These are phyloP conservation scores for Ameiurus melas DNA, from an alignment of 2,113 vertebrate genomes.

Conservation along the genomic window DNA sequence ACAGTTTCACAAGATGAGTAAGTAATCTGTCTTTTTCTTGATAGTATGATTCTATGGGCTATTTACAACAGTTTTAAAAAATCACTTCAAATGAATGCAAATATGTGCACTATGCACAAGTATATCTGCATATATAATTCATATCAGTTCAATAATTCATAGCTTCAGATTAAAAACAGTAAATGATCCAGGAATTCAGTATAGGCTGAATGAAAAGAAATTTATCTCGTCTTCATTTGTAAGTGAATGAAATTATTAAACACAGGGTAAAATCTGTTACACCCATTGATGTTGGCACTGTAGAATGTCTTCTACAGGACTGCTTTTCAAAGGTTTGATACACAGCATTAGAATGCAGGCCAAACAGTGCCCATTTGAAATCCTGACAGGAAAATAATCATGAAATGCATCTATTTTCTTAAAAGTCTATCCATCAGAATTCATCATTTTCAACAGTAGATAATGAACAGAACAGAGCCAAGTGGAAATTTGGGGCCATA, in stretches of 20 bases:
- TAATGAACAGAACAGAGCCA: constrained; percentile 55
- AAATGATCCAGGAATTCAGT: neutral
- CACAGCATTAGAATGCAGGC: constrained; percentile 40
- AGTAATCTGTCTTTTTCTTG: constrained; percentile 1
- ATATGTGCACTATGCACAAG: neutral
- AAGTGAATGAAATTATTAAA: constrained; percentile 29
- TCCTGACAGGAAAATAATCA: constrained; percentile 50
- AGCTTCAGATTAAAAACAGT: constrained; percentile 8
- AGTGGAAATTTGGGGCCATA: constrained; percentile 66
- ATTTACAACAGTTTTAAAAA: neutral
- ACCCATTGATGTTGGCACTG: constrained; percentile 24
- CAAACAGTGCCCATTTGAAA: constrained; percentile 52
- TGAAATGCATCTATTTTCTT: constrained; percentile 41
- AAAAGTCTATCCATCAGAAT: constrained; percentile 48
- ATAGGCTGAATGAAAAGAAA: neutral
- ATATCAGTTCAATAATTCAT: neutral
- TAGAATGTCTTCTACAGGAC: neutral
- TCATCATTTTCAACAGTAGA: constrained; percentile 47
- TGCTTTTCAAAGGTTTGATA: constrained; percentile 29
- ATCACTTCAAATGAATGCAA: neutral
- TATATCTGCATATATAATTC: neutral
- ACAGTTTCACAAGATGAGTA: neutral
- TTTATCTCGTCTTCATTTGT: neutral
- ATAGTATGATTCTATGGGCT: neutral
- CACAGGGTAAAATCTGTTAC: constrained; percentile 27